phyloP scores from a whole-genome alignment of 2,113 vertebrate species.

The Anhinga rufa region DNA sequence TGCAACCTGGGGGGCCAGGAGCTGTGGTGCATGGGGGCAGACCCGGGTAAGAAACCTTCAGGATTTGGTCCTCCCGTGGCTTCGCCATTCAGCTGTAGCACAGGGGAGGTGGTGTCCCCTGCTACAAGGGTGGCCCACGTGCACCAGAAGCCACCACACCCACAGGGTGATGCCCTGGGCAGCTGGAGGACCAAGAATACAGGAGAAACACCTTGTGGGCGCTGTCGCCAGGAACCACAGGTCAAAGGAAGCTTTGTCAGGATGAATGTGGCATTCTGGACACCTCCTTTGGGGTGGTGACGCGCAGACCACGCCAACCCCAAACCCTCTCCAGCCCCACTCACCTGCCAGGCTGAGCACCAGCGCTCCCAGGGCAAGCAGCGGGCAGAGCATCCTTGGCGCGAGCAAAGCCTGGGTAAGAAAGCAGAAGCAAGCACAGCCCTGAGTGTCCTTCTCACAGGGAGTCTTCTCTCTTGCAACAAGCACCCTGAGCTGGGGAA shows the following conservation, averaged over 20 bases:
- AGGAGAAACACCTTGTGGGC: accelerated
- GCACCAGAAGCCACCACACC: neutral
- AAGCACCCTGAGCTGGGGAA: neutral
- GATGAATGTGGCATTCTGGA: neutral
- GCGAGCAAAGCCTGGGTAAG: accelerated
- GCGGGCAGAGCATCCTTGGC: neutral
- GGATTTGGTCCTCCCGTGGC: neutral
- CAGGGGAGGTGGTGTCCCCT: accelerated
- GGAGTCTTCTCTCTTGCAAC: neutral
- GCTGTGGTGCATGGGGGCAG: neutral
- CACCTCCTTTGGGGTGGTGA: neutral
- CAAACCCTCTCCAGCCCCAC: neutral
- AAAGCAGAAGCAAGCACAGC: neutral
- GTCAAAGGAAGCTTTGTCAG: neutral
- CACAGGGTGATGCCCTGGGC: neutral
- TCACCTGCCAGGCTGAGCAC: slow-evolving; percentile 9
- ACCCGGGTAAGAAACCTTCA: neutral
- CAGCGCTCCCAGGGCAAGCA: neutral
- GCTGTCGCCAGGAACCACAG: neutral
- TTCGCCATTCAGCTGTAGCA: neutral
- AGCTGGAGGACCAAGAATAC: neutral
- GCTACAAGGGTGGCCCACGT: accelerated
- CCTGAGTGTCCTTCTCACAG: accelerated
- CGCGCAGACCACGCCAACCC: neutral
- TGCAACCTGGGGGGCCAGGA: neutral